Evolutionary conservation across 2,113 vertebrate genomes (phyloP).

Genomic region (Sinosuthora webbiana): DNA sequence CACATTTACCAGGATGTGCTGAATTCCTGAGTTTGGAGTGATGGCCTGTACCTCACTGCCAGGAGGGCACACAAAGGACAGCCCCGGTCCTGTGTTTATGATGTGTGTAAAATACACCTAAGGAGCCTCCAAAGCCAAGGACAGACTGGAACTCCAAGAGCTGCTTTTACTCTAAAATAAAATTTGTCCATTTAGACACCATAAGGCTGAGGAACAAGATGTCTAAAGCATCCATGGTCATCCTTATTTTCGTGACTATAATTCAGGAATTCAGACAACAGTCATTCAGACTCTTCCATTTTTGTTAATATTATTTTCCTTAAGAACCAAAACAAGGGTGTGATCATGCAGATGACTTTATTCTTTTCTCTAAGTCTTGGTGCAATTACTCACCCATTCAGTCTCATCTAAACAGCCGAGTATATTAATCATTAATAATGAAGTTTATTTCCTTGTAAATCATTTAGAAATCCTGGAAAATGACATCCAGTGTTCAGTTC

Average conservation of each 20-base stretch:
- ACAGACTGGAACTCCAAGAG: not conserved
- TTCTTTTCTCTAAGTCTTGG: not conserved
- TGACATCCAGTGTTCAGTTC: not conserved
- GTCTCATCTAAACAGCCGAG: not conserved
- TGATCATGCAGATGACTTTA: not conserved
- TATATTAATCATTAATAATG: not conserved
- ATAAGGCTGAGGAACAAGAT: not conserved
- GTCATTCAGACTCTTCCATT: not conserved
- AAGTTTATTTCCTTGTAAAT: not conserved
- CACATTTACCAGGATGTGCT: accelerated
- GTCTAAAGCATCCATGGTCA: not conserved
- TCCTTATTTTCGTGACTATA: not conserved
- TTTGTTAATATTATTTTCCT: not conserved
- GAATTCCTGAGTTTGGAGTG: not conserved
- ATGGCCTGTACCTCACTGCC: not conserved
- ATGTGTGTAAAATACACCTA: accelerated
- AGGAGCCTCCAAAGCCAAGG: not conserved
- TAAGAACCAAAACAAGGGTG: not conserved
- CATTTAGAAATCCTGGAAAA: not conserved
- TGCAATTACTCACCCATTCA: not conserved
- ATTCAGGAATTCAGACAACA: not conserved
- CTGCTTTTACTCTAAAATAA: not conserved
- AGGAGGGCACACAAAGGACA: not conserved
- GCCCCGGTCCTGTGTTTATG: accelerated
- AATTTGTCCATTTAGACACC: not conserved